Conservation (phyloP, 2,797 vertebrate species). For the Enteromius unitaeniatus region DNA sequence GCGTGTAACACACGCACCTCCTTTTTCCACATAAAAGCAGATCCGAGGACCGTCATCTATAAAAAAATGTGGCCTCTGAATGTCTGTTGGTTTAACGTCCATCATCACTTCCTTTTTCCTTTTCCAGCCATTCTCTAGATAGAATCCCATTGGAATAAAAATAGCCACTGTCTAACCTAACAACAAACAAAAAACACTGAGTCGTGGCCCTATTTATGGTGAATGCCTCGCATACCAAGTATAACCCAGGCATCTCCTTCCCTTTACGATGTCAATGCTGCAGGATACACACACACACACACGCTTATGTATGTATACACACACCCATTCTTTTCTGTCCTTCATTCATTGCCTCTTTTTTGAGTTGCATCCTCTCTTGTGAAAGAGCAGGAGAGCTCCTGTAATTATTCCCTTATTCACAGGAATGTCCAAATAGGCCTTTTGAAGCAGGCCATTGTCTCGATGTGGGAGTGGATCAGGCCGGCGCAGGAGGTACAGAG, state of each 20-base stretch:
- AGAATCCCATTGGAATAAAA: constrained; percentile 60
- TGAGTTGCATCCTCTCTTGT: constrained; percentile 71
- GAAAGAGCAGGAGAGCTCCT: constrained; percentile 71
- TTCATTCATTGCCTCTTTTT: constrained; percentile 59
- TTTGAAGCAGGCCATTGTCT: constrained; percentile 79
- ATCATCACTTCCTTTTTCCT: constrained; percentile 73
- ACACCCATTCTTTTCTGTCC: constrained; percentile 60
- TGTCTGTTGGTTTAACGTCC: constrained; percentile 59
- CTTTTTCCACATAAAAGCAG: constrained; percentile 26
- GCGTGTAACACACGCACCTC: background rate
- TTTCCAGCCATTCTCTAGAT: constrained; percentile 76
- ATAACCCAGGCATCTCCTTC: constrained; percentile 59
- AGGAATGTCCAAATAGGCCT: constrained; percentile 73
- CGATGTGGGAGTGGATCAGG: constrained; percentile 66
- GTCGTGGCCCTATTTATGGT: constrained; percentile 69
- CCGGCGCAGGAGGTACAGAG: constrained; percentile 50
- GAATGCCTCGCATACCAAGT: constrained; percentile 74
- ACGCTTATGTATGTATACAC: background rate
- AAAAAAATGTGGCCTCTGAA: background rate
- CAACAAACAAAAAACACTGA: constrained; percentile 66
- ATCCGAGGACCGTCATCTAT: background rate
- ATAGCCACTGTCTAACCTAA: constrained; percentile 61
- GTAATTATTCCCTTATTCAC: constrained; percentile 73
- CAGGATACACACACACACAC: constrained; percentile 64
- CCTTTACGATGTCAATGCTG: constrained; percentile 56